A percentile compares a stretch with the other conserved stretches of the same genome.
Evolutionary conservation across 2,888 invertebrate species (phyloP).

Genomic region (Mythimna lalbum): DNA sequence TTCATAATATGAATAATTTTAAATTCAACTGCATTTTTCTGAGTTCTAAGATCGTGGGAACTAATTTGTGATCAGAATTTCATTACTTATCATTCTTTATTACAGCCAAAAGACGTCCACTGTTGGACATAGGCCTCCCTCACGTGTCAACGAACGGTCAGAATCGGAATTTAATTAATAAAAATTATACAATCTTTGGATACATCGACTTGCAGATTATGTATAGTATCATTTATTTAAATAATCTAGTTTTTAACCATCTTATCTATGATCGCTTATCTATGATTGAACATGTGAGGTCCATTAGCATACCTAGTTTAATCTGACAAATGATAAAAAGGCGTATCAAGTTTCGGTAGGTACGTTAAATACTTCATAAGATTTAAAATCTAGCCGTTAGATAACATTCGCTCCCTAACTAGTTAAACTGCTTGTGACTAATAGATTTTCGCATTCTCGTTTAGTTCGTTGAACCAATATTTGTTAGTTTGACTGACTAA

Average conservation of each 20-base stretch:
- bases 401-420: slow-evolving; percentile 24
- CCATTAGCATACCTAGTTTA: slow-evolving; percentile 19
- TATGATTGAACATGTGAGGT: background rate
- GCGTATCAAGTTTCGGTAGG: slow-evolving; percentile 6
- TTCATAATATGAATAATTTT: background rate
- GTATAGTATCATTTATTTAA: background rate
- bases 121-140: too few relatives aligned
- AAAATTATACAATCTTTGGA: background rate
- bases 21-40: slow-evolving; percentile 8
- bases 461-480: slow-evolving; percentile 6
- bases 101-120: too few relatives aligned
- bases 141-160: too few relatives aligned
- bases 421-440: slow-evolving; percentile 19
- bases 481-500: background rate
- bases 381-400: slow-evolving; percentile 4
- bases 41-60: slow-evolving; percentile 8
- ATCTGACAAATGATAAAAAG: slow-evolving; percentile 1
- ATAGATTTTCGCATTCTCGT: slow-evolving; percentile 25
- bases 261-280: slow-evolving; percentile 13
- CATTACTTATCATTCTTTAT: too few relatives aligned
- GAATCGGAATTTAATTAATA: background rate
- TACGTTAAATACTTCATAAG: slow-evolving; percentile 12
- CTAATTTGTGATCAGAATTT: background rate
- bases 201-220: background rate
- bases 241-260: background rate